A percentile compares a stretch with the other conserved stretches of the same genome.
These are phyloP conservation scores for Lepilemur ruficaudatus DNA, from an alignment of 2,797 vertebrate species.

Conservation along the genomic window DNA sequence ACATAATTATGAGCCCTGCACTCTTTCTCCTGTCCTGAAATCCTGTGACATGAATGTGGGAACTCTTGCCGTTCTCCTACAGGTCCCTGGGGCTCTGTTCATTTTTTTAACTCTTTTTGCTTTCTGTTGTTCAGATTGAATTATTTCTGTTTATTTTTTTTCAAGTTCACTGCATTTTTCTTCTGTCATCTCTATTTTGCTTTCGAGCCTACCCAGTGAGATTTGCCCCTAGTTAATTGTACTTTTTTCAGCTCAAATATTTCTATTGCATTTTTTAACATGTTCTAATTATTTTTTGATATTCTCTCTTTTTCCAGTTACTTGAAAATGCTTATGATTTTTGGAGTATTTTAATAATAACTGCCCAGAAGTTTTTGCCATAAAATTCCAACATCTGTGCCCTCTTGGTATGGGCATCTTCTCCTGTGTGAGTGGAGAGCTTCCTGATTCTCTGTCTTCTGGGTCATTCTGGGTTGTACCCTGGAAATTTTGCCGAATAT, in stretches of 20 bases:
- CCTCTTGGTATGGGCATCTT: not conserved
- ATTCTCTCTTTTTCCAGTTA: not conserved
- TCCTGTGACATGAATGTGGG: accelerated
- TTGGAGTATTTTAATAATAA: not conserved
- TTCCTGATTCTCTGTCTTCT: not conserved
- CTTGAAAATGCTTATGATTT: not conserved
- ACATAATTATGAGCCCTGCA: not conserved
- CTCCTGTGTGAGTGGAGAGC: not conserved
- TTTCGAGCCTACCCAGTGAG: not conserved
- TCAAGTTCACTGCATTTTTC: not conserved
- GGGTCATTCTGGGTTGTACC: not conserved
- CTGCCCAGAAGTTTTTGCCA: not conserved
- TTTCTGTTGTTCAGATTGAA: not conserved
- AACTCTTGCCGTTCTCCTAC: not conserved
- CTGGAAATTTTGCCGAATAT: no score
- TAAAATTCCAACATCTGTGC: not conserved
- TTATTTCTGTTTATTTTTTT: not conserved
- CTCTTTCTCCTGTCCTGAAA: not conserved
- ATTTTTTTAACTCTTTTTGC: not conserved
- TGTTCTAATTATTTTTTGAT: not conserved
- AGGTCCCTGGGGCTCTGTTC: not conserved
- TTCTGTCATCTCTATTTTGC: not conserved
- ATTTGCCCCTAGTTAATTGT: not conserved
- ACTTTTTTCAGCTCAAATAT: not conserved
- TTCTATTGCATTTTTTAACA: not conserved